These are phyloP conservation scores for Drosophila repletoides DNA, from an alignment of 1,140 invertebrate species.

Conservation along the genomic window DNA sequence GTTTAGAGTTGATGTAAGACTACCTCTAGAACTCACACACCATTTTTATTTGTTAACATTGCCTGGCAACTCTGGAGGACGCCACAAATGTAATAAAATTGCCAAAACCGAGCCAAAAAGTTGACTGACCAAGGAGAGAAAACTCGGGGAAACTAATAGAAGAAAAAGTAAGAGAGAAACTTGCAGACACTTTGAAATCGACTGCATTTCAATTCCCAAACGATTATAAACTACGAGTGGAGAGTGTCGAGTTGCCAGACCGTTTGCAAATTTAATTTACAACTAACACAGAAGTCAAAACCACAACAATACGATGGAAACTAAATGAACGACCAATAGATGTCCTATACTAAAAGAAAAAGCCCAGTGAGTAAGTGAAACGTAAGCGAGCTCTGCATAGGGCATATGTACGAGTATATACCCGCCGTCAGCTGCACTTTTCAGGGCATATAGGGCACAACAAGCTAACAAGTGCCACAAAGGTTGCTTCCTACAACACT, in stretches of 20 bases:
- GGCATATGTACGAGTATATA: not conserved
- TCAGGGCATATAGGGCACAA: constrained; percentile 19
- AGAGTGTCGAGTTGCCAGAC: constrained; percentile 54
- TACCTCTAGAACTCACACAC: too few relatives aligned
- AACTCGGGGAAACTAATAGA: not conserved
- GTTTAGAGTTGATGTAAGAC: constrained; percentile 8
- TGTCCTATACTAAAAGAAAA: not conserved
- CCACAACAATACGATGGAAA: constrained; percentile 30
- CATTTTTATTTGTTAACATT: not conserved
- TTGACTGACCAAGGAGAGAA: constrained; percentile 55
- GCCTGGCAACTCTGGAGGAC: constrained; percentile 22
- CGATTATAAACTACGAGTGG: constrained; percentile 68
- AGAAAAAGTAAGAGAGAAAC: constrained; percentile 18
- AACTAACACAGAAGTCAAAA: constrained; percentile 58
- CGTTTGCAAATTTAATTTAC: constrained; percentile 79
- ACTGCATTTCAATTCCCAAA: constrained; percentile 80
- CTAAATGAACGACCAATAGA: not conserved
- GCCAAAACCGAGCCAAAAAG: constrained; percentile 58
- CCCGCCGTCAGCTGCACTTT: not conserved
- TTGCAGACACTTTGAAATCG: constrained; percentile 64
- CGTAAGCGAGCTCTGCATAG: not conserved
- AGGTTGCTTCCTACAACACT: constrained; percentile 19
- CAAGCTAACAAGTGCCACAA: constrained; percentile 37
- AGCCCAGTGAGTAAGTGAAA: too few relatives aligned
- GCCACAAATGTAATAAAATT: constrained; percentile 73